Percentiles rank a stretch among this genome's conserved stretches.
Conservation (phyloP, 2,888 invertebrate species). For the Globia sparganii region DNA sequence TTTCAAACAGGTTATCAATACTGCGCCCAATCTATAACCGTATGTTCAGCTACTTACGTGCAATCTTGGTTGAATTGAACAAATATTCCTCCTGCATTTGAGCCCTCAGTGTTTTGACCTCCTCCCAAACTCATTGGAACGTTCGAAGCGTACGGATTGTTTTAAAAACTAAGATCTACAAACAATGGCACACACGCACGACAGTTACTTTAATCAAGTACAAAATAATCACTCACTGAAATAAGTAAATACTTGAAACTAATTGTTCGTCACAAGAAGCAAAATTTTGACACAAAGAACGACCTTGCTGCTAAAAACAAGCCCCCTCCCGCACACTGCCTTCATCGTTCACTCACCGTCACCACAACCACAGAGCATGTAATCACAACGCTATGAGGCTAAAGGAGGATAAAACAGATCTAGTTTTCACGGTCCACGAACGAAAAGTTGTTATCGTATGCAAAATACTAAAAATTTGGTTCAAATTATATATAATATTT, state of each 20-base stretch:
- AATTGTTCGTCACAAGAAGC: conserved; percentile 84
- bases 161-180: conserved; percentile 80
- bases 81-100: conserved; percentile 96
- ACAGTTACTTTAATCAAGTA: conserved; percentile 79
- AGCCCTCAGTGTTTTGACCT: conserved; percentile 92
- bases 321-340: conserved; percentile 83
- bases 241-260: conserved; percentile 82
- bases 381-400: too few species aligned
- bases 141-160: conserved; percentile 83
- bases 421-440: neutral
- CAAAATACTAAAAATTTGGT: too few species aligned
- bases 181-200: conserved; percentile 82
- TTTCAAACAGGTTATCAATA: conserved; percentile 20
- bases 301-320: conserved; percentile 91
- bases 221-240: conserved; percentile 83
- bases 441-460: neutral
- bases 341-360: conserved; percentile 10
- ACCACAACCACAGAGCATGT: too few species aligned
- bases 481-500: too few species aligned
- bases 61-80: conserved; percentile 99
- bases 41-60: conserved; percentile 94
- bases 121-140: conserved; percentile 96
- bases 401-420: neutral
- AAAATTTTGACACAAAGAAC: conserved; percentile 91
- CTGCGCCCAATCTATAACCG: conserved; percentile 15